Evolutionary conservation across 2,888 invertebrate genomes (phyloP), one percentile per base, ranked within the genome.

Genomic region (Margaritifera margaritifera): DNA sequence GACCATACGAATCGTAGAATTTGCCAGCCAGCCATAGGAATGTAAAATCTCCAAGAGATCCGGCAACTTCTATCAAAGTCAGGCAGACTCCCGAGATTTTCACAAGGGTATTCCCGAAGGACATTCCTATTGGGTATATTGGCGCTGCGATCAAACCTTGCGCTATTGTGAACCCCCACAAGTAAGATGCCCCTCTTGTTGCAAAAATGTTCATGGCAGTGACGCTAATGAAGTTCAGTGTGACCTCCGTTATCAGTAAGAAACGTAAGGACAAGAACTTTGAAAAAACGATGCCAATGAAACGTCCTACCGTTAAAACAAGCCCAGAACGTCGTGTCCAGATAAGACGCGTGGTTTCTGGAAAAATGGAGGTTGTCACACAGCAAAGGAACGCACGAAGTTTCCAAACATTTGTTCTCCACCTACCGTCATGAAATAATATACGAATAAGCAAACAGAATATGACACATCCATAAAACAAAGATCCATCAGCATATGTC

Each of bases 361-460:
- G 31, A 56, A n/a, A 74, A 64, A 22, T 74, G 63, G 24, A 71
- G 69, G 19, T 64, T 66, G n/a, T 74, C 74, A 6, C n/a, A 74
- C 69, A 11, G 74, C 71, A 61, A 74, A 68, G 15, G 74, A 65
- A 55, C 74, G 51, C 6, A 71, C 60, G 54, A 74, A 74, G 24
- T 55, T 69, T 51, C 58, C 69, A 54, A 64, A 69, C 5, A 64
- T 58, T 50, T 69, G 64, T 64, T 74, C 71, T 6, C 74, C 69
- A 20, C 74, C 74, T 8, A 74, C 27, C 18, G 69, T 24, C 55
- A 64, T 66, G 25, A 69, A 66, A 31, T 65, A 71, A 66, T 69
- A 74, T 6, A 71, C 25, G 25, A 55, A 63, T 20, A 74, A 74
- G 27, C 31, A 71, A 64, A 52, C 31, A 18, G 1, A 71, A 50